Evolutionary conservation across 2,113 vertebrate genomes (phyloP).

Genomic region (Gymnarchus niloticus): DNA sequence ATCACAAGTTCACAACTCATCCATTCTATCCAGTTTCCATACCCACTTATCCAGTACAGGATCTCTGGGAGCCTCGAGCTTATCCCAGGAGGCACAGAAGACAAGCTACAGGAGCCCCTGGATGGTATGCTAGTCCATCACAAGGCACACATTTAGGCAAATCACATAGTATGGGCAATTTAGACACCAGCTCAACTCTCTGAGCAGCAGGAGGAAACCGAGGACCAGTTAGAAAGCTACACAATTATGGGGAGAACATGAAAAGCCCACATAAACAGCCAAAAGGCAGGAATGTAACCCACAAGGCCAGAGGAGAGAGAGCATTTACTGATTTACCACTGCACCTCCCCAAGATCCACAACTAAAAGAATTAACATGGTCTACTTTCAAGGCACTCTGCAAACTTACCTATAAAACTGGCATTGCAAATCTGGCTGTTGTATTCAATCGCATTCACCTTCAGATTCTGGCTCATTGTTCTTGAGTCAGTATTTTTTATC

Average conservation of each 20-base stretch:
- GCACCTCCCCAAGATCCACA: not conserved
- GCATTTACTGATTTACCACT: not conserved
- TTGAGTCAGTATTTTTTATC: slow-evolving; percentile 23
- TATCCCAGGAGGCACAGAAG: not conserved
- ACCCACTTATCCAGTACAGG: not conserved
- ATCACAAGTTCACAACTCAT: not conserved
- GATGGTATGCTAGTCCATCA: not conserved
- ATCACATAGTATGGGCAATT: too few species aligned
- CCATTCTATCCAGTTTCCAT: not conserved
- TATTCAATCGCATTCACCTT: slow-evolving; percentile 30
- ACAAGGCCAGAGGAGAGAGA: not conserved
- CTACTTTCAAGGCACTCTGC: not conserved
- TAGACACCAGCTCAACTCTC: too few species aligned
- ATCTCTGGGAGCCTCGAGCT: not conserved
- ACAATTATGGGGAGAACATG: not conserved
- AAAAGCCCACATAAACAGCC: not conserved
- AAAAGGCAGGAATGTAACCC: not conserved
- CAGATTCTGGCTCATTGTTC: slow-evolving; percentile 1
- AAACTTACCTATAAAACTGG: slow-evolving; percentile 37
- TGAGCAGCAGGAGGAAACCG: not conserved
- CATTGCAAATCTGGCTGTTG: slow-evolving; percentile 26
- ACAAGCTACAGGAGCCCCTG: not conserved
- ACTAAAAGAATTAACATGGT: not conserved
- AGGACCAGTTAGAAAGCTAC: not conserved
- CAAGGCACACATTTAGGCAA: not conserved